phyloP scores from a whole-genome alignment of 2,888 invertebrate species.

The Caenorhabditis zanzibari region DNA sequence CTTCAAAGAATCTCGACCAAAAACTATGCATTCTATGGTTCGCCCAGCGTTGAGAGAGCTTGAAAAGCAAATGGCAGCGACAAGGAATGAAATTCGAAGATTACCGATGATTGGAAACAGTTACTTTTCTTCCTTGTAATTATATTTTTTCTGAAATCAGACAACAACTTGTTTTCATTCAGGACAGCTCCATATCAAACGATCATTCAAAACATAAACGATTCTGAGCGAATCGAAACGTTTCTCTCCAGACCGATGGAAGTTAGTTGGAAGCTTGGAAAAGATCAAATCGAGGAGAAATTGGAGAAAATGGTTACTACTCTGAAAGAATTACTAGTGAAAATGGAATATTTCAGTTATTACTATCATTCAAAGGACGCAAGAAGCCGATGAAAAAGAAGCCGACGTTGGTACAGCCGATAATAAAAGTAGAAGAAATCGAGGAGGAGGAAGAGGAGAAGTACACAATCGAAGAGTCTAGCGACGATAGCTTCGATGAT shows the following conservation, averaged over 20 bases:
- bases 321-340: neutral
- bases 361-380: conserved; percentile 6
- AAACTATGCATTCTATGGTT: conserved; percentile 6
- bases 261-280: conserved; percentile 48
- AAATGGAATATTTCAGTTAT: neutral
- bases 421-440: neutral
- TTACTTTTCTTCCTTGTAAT: conserved; percentile 36
- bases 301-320: conserved; percentile 24
- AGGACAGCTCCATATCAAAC: conserved; percentile 45
- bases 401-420: neutral
- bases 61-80: conserved; percentile 19
- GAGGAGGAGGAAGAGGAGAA: conserved; percentile 47
- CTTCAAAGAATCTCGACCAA: conserved; percentile 37
- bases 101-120: conserved; percentile 43
- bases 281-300: conserved; percentile 39
- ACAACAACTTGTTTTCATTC: neutral
- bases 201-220: conserved; percentile 30
- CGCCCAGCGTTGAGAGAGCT: conserved; percentile 38
- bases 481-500: conserved; percentile 59
- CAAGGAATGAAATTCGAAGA: conserved; percentile 20
- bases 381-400: neutral
- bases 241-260: conserved; percentile 49
- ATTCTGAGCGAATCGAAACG: conserved; percentile 24
- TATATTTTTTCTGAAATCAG: neutral
- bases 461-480: conserved; percentile 58